Percentiles rank a stretch among this genome's conserved stretches.
These are phyloP conservation scores for Pipa parva DNA, from an alignment of 2,113 vertebrate genomes.

Conservation along the genomic window DNA sequence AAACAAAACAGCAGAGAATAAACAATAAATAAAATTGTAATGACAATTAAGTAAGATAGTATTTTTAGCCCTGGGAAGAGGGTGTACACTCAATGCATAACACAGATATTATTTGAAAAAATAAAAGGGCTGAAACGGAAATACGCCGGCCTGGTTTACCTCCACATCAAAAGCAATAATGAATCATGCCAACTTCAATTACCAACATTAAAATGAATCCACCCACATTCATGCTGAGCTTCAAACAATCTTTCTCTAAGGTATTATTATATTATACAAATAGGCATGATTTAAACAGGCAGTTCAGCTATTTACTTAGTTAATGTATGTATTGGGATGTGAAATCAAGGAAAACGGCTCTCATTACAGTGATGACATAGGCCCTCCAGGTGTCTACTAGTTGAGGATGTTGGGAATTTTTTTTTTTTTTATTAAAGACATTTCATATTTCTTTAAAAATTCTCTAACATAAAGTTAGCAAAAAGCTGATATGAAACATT, in stretches of 20 bases:
- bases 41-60: slow-evolving; percentile 5
- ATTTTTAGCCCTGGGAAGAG: neutral
- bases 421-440: no score
- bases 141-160: slow-evolving; percentile 30
- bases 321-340: neutral
- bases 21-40: neutral
- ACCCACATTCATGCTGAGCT: slow-evolving; percentile 31
- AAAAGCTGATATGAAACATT: no score
- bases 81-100: neutral
- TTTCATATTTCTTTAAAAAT: no score
- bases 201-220: slow-evolving; percentile 25
- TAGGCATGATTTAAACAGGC: slow-evolving; percentile 25
- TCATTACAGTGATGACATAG: no score
- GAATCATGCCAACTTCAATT: slow-evolving; percentile 37
- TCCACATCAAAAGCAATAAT: slow-evolving; percentile 19
- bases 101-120: slow-evolving; percentile 10
- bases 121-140: neutral
- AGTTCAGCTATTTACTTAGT: slow-evolving; percentile 14
- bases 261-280: slow-evolving; percentile 38
- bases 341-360: slow-evolving; percentile 8
- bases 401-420: no score
- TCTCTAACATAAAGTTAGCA: no score
- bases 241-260: slow-evolving; percentile 36
- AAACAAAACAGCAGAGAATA: neutral
- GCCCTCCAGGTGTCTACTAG: no score